Conservation (phyloP, 2,888 invertebrate species). For the Pheosia tremula region DNA sequence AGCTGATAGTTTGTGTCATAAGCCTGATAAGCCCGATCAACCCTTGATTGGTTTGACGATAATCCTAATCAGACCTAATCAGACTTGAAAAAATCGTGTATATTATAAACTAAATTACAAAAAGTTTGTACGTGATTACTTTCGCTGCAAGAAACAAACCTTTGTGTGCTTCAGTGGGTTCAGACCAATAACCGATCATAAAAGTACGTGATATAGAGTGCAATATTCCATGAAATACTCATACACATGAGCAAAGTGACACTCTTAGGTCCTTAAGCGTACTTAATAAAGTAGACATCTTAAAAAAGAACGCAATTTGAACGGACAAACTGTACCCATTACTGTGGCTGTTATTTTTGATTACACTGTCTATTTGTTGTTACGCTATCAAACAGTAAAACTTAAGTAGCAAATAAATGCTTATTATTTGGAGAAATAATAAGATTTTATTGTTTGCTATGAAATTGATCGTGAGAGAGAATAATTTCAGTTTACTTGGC, state of each 20-base stretch:
- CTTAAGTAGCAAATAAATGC: not conserved
- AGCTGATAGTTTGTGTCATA: too few species aligned
- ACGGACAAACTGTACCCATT: conserved; percentile 23
- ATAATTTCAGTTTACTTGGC: not conserved
- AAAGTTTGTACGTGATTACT: too few species aligned
- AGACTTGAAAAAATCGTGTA: too few species aligned
- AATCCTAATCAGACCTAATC: too few species aligned
- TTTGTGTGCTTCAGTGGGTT: too few species aligned
- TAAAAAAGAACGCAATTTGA: conserved; percentile 31
- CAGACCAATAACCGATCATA: too few species aligned
- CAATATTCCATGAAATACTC: not conserved
- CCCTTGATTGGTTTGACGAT: too few species aligned
- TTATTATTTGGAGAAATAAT: not conserved
- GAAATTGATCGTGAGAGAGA: not conserved
- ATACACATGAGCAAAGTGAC: not conserved
- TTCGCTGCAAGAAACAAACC: too few species aligned
- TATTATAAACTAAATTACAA: too few species aligned
- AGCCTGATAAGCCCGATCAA: too few species aligned
- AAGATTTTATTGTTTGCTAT: not conserved
- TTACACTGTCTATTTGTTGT: conserved; percentile 28
- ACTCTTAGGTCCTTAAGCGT: not conserved
- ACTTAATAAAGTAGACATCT: conserved; percentile 15
- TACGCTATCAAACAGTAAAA: conserved; percentile 23
- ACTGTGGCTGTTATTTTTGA: conserved; percentile 29
- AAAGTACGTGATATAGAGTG: not conserved